Base-by-base conservation (phyloP, 2,888 invertebrate species). In the Conistra vaccinii region DNA sequence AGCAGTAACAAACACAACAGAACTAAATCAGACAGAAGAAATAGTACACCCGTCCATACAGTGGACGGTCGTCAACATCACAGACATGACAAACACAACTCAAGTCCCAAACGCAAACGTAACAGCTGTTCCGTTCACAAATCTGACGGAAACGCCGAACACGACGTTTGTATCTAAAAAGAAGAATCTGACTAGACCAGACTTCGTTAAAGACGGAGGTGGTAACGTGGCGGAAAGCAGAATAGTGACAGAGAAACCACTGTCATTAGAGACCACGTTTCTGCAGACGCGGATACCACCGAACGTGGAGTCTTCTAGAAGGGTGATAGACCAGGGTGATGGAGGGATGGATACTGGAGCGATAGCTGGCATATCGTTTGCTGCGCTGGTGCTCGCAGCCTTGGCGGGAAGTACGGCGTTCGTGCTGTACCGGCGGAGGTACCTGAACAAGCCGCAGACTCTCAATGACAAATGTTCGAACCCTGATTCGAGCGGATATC, bases 401-500 rank as follows among this genome's bases (percentile, higher is more conserved):
- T 92, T 97, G 55, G 97, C 97, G 61, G 97, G 97, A 69, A 97
- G 97, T 76, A 96, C 97, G 26, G 97, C 97, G 65, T 97, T 97
- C 89, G 97, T 98, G 73, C 92, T 98, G 72, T 98, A 98, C 91
- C 97, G 98, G 66, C 96, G 98, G 80, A 96, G 98, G 89, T 98
- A 98, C 91, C 96, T 98, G 84, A 98, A 98, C 92, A 98, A 98
- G 90, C 98, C 98, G 17, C 98, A 98, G 95, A 98, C 98, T 77
- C 95, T 98, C 84, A 98, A 98, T 89, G 98, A 98, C 91, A 98
- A 98, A 88, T 98, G 98, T 92, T 98, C 98, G 89, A 98, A 98
- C 93, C 98, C 98, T 14, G 98, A 98, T 91, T 98, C 98, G 75
- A 98, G 98, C 91, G 98, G 98, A 88, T 98, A 98, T 91, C 97